Evolutionary conservation across 2,888 invertebrate species (phyloP), one percentile per base, ranked within the genome.

Genomic region (Xanthorhoe designata): DNA sequence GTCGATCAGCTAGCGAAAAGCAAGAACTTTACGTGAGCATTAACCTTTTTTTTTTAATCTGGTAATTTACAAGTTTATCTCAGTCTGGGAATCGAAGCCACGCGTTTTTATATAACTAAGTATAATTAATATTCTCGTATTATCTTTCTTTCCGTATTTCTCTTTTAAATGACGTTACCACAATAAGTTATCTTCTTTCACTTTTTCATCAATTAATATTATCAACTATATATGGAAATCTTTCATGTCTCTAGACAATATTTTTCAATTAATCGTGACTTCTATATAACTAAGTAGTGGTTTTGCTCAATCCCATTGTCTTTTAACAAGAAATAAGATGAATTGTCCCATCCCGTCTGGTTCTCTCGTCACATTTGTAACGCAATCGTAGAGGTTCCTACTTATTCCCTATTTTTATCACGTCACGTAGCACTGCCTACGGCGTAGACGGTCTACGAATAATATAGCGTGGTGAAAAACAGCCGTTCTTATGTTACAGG

Each of bases 11-110:
- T 98, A 29, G 95, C 97, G 0, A 94, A 92, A 52, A 96, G 94
- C 75, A 94, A 98, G 61, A 98, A 98, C 83, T 98, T 98, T 78
- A 96, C 97, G 89, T 97, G 94, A 90, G 89, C 76, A 24, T 38
- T n/a, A n/a, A n/a, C n/a, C n/a, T n/a, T n/a, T n/a, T n/a, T n/a
- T n/a, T n/a, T n/a, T n/a, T n/a, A n/a, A n/a, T n/a, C n/a, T n/a
- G n/a, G n/a, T n/a, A n/a, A n/a, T n/a, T n/a, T n/a, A n/a, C n/a
- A n/a, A n/a, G n/a, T n/a, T n/a, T n/a, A n/a, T n/a, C n/a, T n/a
- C n/a, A n/a, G n/a, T n/a, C n/a, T n/a, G n/a, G n/a, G n/a, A n/a
- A n/a, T n/a, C n/a, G n/a, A n/a, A n/a, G n/a, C n/a, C n/a, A n/a
- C n/a, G n/a, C n/a, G n/a, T n/a, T n/a, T n/a, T n/a, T n/a, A n/a